These are phyloP conservation scores for Trachelus tabidus DNA, from an alignment of 2,888 invertebrate species.

Conservation along the genomic window DNA sequence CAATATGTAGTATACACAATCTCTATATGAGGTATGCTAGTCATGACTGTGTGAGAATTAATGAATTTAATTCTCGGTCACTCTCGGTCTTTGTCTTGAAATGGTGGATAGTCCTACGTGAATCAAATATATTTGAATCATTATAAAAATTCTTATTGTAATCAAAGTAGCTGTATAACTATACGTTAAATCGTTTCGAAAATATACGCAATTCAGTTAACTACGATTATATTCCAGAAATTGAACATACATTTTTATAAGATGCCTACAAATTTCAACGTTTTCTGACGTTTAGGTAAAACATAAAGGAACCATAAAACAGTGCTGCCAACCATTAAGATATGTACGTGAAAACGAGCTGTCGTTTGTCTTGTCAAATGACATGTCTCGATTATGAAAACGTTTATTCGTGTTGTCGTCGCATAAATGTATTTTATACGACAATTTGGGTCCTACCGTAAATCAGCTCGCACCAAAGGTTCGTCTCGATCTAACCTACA, in stretches of 20 bases:
- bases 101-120: not conserved
- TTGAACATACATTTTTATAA: not conserved
- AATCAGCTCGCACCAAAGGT: not conserved
- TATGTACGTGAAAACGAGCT: not conserved
- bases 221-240: not conserved
- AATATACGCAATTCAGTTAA: not conserved
- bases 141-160: not conserved
- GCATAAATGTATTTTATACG: not conserved
- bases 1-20: not conserved
- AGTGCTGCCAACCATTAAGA: not conserved
- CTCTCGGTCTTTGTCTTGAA: not conserved
- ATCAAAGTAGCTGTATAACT: not conserved
- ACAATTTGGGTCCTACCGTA: not conserved
- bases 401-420: not conserved
- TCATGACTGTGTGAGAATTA: not conserved
- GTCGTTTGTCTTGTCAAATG: not conserved
- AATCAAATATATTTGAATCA: not conserved
- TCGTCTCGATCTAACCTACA: not conserved
- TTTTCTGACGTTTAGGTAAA: not conserved
- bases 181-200: not conserved
- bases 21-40: not conserved
- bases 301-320: not conserved
- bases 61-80: not conserved
- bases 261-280: not conserved
- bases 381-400: not conserved